Conservation (phyloP, 92 coral and sea anemone species). For the Parazoanthus swiftii region DNA sequence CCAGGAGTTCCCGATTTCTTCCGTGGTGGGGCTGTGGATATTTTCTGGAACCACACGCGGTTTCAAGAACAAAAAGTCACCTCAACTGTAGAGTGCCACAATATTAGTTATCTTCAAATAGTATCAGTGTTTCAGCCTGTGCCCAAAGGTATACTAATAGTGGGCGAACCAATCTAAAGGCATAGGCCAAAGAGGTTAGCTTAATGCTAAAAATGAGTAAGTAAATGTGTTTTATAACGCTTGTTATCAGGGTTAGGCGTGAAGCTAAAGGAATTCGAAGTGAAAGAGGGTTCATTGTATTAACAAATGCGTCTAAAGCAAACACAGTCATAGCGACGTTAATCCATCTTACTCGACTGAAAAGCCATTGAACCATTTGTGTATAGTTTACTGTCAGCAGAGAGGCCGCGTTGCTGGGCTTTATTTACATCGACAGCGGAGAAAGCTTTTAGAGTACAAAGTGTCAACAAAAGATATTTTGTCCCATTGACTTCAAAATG, state of each 20-base stretch:
- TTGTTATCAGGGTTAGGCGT: not conserved
- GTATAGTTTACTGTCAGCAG: constrained; percentile 1
- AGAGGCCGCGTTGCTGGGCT: not conserved
- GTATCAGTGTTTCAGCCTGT: no score
- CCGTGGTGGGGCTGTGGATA: no score
- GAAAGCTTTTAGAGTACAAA: constrained; percentile 40
- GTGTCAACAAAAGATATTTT: constrained; percentile 21
- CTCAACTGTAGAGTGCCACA: no score
- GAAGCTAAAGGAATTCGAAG: not conserved
- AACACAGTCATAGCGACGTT: constrained; percentile 11
- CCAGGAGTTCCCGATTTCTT: no score
- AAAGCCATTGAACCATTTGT: constrained; percentile 21
- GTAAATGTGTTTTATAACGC: no score
- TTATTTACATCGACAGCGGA: constrained; percentile 20
- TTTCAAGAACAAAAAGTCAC: no score
- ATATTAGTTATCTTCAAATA: no score
- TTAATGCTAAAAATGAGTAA: no score
- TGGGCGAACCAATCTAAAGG: no score
- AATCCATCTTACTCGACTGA: constrained; percentile 12
- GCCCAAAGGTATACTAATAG: no score
- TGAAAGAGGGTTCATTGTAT: not conserved
- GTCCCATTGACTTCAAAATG: constrained; percentile 21
- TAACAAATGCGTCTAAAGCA: not conserved
- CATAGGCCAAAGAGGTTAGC: no score
- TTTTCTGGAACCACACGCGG: no score